Base-by-base conservation (phyloP, 1,140 invertebrate species). In the Bactericera cockerelli region DNA sequence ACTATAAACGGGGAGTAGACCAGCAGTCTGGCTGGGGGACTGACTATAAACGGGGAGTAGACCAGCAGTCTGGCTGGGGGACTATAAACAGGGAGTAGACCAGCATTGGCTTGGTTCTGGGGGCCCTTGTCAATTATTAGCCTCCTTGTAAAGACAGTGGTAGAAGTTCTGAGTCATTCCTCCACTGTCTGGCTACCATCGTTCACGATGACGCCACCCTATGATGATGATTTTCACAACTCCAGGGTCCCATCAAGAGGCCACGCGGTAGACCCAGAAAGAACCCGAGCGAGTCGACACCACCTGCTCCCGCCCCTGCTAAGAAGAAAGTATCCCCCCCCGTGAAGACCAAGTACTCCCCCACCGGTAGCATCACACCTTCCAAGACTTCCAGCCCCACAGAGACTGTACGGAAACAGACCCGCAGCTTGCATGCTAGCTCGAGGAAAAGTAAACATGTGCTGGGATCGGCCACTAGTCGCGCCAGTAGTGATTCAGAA, bases 401-500 rank as follows among this genome's bases (percentile, higher is more conserved):
- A 8, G 42, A 49, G 42, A 49, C n/a, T 19, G 42, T 49, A n/a
- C n/a, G 42, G 19, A 49, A 49, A 49, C 42, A 49, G n/a, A 49
- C 42, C 8, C n/a, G 42, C 4, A 49, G 42, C 19, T n/a, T 49
- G 22, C 6, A 49, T n/a, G 42, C 42, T 19, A 16, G 42, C 4
- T 49, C 42, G n/a, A 4, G 42, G 22, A 49, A 49, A 49, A 49
- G 42, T 16, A 49, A 49, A 49, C 42, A 49, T n/a, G 42, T 49
- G 22, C 42, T 49, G n/a, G 42, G 42, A 4, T 10, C 8, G 6
- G 28, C 28, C 13, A 31, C 28, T 4, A 49, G 22, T 49, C 42
- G 42, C n/a, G 22, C n/a, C 42, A 54, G 66, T 59, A 53, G 59
- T 61, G 33, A 67, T 69, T 64, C 75, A 66, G 24, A 75, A 71